Evolutionary conservation across 2,888 invertebrate genomes (phyloP), one percentile per base, ranked within the genome.

Genomic region (Psylliodes chrysocephalus): DNA sequence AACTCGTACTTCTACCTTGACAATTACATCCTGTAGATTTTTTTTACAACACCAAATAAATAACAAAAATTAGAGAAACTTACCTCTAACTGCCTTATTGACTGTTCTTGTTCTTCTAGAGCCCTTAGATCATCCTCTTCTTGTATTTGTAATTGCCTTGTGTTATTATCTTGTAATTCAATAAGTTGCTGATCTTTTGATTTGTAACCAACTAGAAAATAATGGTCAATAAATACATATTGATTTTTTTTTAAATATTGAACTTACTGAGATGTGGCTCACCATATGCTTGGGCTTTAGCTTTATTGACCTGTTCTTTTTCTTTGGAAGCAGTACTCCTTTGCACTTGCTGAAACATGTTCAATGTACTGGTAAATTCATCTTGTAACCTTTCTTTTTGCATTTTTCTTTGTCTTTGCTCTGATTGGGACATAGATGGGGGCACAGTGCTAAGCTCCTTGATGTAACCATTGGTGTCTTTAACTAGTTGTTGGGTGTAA

Each of bases 401-500:
- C 83, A 97, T 90, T 82, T 94, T 95, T 78, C 91, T 87, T 75
- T 94, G 92, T 69, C 93, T 87, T 83, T 91, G 87, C 78, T 91
- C 90, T 69, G 89, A 89, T 35, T 85, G 86, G 0, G 86, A 84
- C 2, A 83, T 76, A 17, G 87, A 83, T 1, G 86, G 79, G 0
- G 89, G 85, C 68, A 90, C 84, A 73, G 88, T 89, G 83, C 87
- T 86, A 75, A 98, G 85, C 71, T 94, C 92, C 84, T 94, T 94
- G 69, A 97, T 85, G 82, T 93, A 89, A 33, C 89, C 88, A 75
- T 91, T 95, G 0, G 97, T 97, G 79, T 97, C 97, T 79, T 96
- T 95, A 0, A 94, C 95, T 77, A 98, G 83, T 78, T 95, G 94
- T 80, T 96, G 94, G 0, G 97, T 97, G 81, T 96, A 96, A 81